Base-by-base conservation (phyloP, 37 sponge, comb jelly and placozoan species). In the Hormiphora californensis region DNA sequence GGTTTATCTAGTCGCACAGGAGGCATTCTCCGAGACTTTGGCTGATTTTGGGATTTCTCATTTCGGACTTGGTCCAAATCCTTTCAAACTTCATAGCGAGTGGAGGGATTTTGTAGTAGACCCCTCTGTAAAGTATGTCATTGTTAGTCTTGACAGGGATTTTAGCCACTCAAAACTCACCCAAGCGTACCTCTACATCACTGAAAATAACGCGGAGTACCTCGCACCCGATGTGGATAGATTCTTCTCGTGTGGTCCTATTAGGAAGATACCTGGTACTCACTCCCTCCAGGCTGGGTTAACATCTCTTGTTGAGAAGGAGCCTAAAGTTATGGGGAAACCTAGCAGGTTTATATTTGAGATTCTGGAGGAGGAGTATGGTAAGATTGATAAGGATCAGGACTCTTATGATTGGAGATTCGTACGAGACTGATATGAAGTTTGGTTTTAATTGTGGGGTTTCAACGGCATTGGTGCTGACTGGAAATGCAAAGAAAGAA, bases 381-480 rank as follows among this genome's bases (percentile, higher is more conserved):
- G 81, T 23, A 17, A 73, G 46, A 8, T 73, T 43, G 27, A 39
- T 40, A 33, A 7, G 27, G 7, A 0, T 32, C 35, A n/a, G 28
- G 41, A 73, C 81, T 1, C 27, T 73, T 3, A 73, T 73, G 81
- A 73, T 73, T 21, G 81, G 81, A n/a, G 81, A 73, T 73, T 43
- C 40, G 28, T 73, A 73, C 23, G 19, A 73, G 28, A 73, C 81
- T 28, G 81, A 73, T 40, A 73, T 73, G 35, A 40, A n/a, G 44
- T 73, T 73, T 19, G 81, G 81, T 23, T 73, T 43, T 36, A 73
- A 73, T 41, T 73, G 81, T 41, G 81, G 81, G 5, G 25, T 73
- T 0, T 23, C 28, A 1, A 73, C 81, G 2, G 81, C 81, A n/a
- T 21, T 73, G 27, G 81, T 73, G 7, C 46, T 73, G 46, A 73